Base-by-base conservation (phyloP, 2,888 invertebrate genomes). In the Diarsia mendica region DNA sequence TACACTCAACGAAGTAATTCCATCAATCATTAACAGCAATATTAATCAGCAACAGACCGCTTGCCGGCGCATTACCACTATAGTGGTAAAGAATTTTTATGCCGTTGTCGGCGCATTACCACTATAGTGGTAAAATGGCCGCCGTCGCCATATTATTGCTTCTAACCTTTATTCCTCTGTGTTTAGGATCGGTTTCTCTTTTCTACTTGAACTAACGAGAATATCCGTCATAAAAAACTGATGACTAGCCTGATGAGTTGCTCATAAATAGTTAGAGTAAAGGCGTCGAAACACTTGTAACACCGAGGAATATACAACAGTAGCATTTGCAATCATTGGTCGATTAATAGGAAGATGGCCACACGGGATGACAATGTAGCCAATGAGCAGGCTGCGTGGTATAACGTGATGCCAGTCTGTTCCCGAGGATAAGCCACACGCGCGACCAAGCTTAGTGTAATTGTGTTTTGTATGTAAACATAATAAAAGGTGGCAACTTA, bases 401-500 rank as follows among this genome's bases (percentile, higher is more conserved):
- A 48, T 67, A 10, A 20, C 77, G 49, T 79, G 79, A 61, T 66
- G 46, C 64, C 28, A 68, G 72, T 79, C 28, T 79, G 55, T 83
- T 63, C 46, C n/a, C 39, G 13, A 33, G 55, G 69, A 66, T 67
- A 72, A 77, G 53, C 77, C 72, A 61, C 69, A 39, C 70, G 13
- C 64, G 28, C 55, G 28, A 72, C 72, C 53, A 39, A 69, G 85
- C 81, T 84, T 84, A 75, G 67, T 76, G 72, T 63, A 82, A 80
- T 82, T 80, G 70, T 71, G 53, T 83, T 70, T 74, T 70, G 60
- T 80, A 55, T 69, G 68, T 83, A 66, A 83, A 80, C 61, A 83
- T 71, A 75, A 75, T 84, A 84, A 84, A 84, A 80, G 65, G 76
- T 84, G 84, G 66, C 75, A 67, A 75, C 64, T 71, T 80, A 84